Evolutionary conservation across 30 jellyfish, hydroid and myxozoan species (phyloP).

Genomic region (Aurelia aurita): DNA sequence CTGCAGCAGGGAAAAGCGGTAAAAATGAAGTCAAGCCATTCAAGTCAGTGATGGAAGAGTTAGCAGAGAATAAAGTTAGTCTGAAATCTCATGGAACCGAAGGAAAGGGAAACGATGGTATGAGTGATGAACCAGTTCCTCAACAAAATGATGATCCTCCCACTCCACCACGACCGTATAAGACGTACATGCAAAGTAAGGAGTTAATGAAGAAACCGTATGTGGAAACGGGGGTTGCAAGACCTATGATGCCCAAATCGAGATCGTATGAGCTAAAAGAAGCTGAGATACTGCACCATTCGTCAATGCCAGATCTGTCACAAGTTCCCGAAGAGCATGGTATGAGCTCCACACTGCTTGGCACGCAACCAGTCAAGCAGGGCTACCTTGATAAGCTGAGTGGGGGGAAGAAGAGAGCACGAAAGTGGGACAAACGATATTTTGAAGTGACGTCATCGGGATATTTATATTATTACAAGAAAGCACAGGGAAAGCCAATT

Average conservation of each 20-base stretch:
- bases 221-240: constrained; percentile 4
- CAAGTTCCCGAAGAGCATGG: constrained; percentile 20
- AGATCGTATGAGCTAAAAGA: constrained; percentile 32
- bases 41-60: constrained; percentile 39
- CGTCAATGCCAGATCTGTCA: constrained; percentile 43
- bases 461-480: constrained; percentile 75
- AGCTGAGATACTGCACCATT: constrained; percentile 54
- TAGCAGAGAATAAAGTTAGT: constrained; percentile 17
- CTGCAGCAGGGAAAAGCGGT: neutral
- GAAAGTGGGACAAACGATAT: constrained; percentile 88
- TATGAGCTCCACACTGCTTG: constrained; percentile 8
- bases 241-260: constrained; percentile 16
- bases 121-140: neutral
- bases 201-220: neutral
- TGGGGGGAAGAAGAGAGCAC: constrained; percentile 91
- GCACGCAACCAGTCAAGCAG: constrained; percentile 63
- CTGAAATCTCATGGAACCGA: neutral
- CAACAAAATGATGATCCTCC: neutral
- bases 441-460: constrained; percentile 90
- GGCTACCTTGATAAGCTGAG: constrained; percentile 87
- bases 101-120: neutral
- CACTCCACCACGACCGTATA: constrained; percentile 43
- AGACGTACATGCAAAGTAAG: neutral
- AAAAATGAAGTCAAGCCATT: constrained; percentile 3
- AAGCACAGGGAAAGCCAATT: constrained; percentile 77